Percentiles rank a stretch among this genome's conserved stretches.
Evolutionary conservation across 1,140 invertebrate genomes (phyloP).

Genomic region (Tachypleus tridentatus): DNA sequence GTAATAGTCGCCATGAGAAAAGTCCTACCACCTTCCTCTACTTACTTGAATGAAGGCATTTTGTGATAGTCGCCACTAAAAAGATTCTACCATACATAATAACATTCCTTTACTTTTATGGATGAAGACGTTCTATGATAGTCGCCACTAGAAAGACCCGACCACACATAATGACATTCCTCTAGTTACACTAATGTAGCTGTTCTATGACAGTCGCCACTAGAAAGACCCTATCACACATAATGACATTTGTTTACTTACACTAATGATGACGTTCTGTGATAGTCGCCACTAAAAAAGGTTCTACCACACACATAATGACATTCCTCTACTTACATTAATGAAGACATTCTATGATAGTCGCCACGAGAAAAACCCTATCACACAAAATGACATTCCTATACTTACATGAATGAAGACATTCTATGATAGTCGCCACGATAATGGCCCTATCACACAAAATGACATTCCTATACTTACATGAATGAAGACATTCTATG

Average conservation of each 20-base stretch:
- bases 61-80: conserved; percentile 76
- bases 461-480: conserved; percentile 44
- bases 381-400: conserved; percentile 1
- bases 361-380: conserved; percentile 50
- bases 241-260: conserved; percentile 40
- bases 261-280: conserved; percentile 90
- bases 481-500: conserved; percentile 88
- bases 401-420: conserved; percentile 81
- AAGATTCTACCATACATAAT: not conserved
- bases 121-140: conserved; percentile 88
- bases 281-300: conserved; percentile 63
- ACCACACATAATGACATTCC: too few species aligned
- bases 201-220: not conserved
- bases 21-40: conserved; percentile 23
- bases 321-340: conserved; percentile 56
- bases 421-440: conserved; percentile 62
- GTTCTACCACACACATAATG: not conserved
- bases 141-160: too few species aligned
- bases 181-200: too few species aligned
- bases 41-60: conserved; percentile 90
- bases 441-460: not conserved
- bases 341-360: conserved; percentile 88
- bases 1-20: conserved; percentile 71
- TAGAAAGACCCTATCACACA: not conserved
- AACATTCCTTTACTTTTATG: conserved; percentile 52